Evolutionary conservation across 2,888 invertebrate species (phyloP), one percentile per base, ranked within the genome.

Genomic region (Drosophila longiperda): DNA sequence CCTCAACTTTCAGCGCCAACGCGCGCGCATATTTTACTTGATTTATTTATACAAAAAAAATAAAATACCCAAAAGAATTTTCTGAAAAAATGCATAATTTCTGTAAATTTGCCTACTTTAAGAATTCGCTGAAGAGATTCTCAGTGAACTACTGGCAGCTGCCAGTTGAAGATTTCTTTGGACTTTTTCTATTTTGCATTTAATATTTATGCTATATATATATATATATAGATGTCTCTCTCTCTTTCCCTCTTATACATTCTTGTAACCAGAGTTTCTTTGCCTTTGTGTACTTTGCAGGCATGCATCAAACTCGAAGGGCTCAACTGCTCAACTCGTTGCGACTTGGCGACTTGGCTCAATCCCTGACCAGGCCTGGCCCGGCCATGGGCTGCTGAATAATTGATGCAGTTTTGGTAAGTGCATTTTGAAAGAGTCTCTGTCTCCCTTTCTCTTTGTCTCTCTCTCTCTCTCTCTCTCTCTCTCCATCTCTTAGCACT

Each of bases 21-120:
- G 91, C 90, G 91, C 80, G 91, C 80, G 89, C 89, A 86, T 82
- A 90, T 87, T 89, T 85, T 90, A 82, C 88, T 91, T 90, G 83
- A 89, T 90, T 90, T 91, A 91, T 90, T 87, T 89, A 82, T 78
- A 81, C 69, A 80, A 55, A 62, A 66, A 66, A 50, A 42, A 26
- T 36, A 29, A 20, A 53, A 29, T 7, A 23, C 34, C 34, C 68
- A 26, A 26, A 50, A 53, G 45, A 40, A 58, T 23, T 7, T 45
- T 45, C 50, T 53, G 38, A n/a, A 49, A 61, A 75, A 79, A 67
- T 72, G 84, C 89, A 89, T 90, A 89, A 89, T 90, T 87, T 83
- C 72, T 70, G 73, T 78, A 76, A 88, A 86, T 76, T 88, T 86
- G 75, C 65, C 70, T 66, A 70, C 73, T 78, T 77, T 45, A 65